phyloP scores from a whole-genome alignment of 2,888 invertebrate genomes.

The Mechanitis mazaeus region DNA sequence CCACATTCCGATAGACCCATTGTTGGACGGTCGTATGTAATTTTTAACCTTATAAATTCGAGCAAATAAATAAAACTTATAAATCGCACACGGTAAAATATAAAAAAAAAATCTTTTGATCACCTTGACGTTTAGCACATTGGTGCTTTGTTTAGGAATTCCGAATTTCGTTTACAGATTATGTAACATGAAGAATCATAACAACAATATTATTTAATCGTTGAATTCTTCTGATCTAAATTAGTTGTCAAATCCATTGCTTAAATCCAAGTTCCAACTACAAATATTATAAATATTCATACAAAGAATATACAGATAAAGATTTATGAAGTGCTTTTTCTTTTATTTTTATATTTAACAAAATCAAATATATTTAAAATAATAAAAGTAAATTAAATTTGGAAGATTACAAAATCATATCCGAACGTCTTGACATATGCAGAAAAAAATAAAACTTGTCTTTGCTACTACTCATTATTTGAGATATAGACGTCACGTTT shows the following conservation, averaged over 20 bases:
- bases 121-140: conserved; percentile 1
- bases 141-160: conserved; percentile 6
- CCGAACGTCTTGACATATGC: conserved; percentile 8
- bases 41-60: too few relatives aligned
- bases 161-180: background rate
- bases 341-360: background rate
- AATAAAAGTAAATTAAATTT: background rate
- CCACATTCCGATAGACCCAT: conserved; percentile 58
- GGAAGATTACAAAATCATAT: background rate
- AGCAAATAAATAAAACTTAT: too few relatives aligned
- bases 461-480: conserved; percentile 15
- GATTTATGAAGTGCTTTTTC: too few relatives aligned
- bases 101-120: background rate
- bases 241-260: too few relatives aligned
- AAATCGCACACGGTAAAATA: too few relatives aligned
- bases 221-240: too few relatives aligned
- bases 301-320: background rate
- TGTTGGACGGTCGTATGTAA: background rate
- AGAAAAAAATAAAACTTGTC: conserved; percentile 10
- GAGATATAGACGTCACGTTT: conserved; percentile 21
- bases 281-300: background rate
- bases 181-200: conserved; percentile 1
- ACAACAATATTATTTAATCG: background rate
- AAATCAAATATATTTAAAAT: background rate
- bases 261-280: too few relatives aligned